Conservation (phyloP, 2,888 invertebrate species). For the Agrilus cyanescens region DNA sequence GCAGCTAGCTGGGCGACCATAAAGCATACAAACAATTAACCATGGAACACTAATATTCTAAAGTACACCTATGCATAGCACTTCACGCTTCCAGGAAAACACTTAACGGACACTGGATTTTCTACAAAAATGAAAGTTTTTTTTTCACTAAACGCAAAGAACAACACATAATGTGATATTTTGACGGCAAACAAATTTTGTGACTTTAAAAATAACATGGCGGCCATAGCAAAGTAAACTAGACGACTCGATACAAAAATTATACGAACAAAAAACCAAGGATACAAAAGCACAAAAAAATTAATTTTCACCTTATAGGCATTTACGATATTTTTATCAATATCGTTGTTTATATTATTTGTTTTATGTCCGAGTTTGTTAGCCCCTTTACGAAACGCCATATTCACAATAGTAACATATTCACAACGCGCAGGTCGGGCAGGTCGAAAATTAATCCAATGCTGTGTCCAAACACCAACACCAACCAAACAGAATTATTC, state of each 20-base stretch:
- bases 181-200: conserved; percentile 21
- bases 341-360: conserved; percentile 29
- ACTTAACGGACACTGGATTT: conserved; percentile 7
- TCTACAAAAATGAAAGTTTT: conserved; percentile 23
- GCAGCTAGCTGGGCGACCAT: conserved; percentile 23
- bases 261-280: conserved; percentile 32
- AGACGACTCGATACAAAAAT: conserved; percentile 29
- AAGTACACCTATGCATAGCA: conserved; percentile 20
- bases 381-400: conserved; percentile 34
- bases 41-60: conserved; percentile 19
- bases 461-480: too few species aligned
- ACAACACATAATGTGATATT: conserved; percentile 6
- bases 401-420: conserved; percentile 29
- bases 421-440: conserved; percentile 1
- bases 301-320: conserved; percentile 34
- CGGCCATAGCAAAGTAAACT: conserved; percentile 33
- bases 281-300: conserved; percentile 30
- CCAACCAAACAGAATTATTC: too few species aligned
- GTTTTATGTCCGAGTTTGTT: conserved; percentile 32
- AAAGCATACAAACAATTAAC: conserved; percentile 29
- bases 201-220: conserved; percentile 30
- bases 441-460: too few species aligned
- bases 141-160: conserved; percentile 12
- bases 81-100: conserved; percentile 11
- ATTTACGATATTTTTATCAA: conserved; percentile 31